Conservation (phyloP, 2,888 invertebrate species). For the Polydrusus pterygomalis region DNA sequence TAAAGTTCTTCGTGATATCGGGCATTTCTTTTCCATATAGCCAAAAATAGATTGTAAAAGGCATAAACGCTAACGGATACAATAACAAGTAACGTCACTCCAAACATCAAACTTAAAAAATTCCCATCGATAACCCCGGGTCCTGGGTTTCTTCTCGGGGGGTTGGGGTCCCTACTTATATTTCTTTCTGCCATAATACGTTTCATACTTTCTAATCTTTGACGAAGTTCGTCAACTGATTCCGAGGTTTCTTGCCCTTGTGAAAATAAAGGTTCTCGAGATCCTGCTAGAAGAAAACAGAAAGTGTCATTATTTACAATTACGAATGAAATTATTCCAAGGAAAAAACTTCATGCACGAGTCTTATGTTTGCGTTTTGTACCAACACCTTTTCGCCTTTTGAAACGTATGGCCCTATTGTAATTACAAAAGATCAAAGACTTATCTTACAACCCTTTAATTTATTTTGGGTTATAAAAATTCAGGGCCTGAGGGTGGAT, state of each 20-base stretch:
- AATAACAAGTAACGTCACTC: conserved; percentile 84
- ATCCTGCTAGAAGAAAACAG: conserved; percentile 2
- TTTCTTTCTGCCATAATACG: conserved; percentile 85
- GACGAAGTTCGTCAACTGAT: conserved; percentile 87
- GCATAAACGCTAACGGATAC: conserved; percentile 89
- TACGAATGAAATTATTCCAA: no score
- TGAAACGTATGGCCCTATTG: not conserved
- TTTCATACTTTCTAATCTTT: conserved; percentile 87
- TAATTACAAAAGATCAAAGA: conserved; percentile 30
- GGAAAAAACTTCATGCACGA: no score
- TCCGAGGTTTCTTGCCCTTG: conserved; percentile 71
- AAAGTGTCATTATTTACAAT: not conserved
- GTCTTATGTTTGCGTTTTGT: no score
- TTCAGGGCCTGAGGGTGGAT: conserved; percentile 9
- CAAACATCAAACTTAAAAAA: conserved; percentile 89
- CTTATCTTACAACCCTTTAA: conserved; percentile 14
- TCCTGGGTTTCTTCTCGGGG: conserved; percentile 64
- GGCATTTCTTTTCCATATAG: conserved; percentile 88
- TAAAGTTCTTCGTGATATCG: conserved; percentile 87
- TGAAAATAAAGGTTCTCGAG: not conserved
- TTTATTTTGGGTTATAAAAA: conserved; percentile 13
- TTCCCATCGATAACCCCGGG: conserved; percentile 80
- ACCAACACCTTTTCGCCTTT: not conserved
- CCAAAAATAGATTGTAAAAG: conserved; percentile 87
- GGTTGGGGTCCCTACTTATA: conserved; percentile 72